Evolutionary conservation across 2,888 invertebrate species (phyloP).

Genomic region (Diaperis boleti): DNA sequence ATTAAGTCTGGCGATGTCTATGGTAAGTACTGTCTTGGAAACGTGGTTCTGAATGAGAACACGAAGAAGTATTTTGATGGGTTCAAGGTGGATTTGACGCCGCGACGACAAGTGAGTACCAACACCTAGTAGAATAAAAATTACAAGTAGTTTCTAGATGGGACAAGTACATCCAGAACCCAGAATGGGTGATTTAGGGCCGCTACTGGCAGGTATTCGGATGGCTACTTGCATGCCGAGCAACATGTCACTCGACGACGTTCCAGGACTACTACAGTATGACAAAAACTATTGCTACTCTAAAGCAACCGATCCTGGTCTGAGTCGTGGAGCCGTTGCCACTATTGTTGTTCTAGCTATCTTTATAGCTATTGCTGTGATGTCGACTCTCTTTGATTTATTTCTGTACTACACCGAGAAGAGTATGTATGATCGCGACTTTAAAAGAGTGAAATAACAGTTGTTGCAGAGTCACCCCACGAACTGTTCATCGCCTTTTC

Average conservation of each 20-base stretch:
- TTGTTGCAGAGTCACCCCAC: conserved; percentile 8
- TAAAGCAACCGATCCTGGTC: background rate
- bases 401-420: background rate
- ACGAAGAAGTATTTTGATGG: background rate
- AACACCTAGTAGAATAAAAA: background rate
- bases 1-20: conserved; percentile 19
- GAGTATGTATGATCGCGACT: background rate
- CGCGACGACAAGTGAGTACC: background rate
- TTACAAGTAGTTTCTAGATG: background rate
- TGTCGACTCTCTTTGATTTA: background rate
- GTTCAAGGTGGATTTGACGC: background rate
- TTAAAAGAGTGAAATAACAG: too few relatives aligned
- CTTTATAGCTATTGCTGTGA: background rate
- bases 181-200: background rate
- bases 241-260: background rate
- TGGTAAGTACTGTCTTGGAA: conserved; percentile 39
- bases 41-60: background rate
- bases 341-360: conserved; percentile 6
- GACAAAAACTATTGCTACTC: conserved; percentile 22
- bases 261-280: background rate
- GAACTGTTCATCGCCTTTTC: conserved; percentile 34
- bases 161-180: background rate
- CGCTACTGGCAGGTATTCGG: background rate
- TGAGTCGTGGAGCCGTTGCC: conserved; percentile 9
- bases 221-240: conserved; percentile 3